Evolutionary conservation across 2,797 vertebrate species (phyloP), one percentile per base, ranked within the genome.

Genomic region (Pipistrellus kuhlii): DNA sequence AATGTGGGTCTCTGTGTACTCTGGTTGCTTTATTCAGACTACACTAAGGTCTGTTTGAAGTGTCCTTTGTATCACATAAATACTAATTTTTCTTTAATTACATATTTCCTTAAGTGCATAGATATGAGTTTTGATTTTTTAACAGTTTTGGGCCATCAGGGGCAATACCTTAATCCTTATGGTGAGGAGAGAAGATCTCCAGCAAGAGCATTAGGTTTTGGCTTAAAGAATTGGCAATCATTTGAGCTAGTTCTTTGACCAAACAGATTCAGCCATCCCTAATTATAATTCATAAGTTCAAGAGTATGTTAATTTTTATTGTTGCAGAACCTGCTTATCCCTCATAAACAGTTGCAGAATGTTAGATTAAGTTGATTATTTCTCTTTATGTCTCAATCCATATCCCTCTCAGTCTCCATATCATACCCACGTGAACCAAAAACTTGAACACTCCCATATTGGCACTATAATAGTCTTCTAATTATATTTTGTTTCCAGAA

Each of bases 251-350:
- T 44, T 88, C 53, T 93, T 93, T 92, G n/a, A 82, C 32, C 59
- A 90, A 97, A 90, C 75, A 76, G 32, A 72, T 93, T 90, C 59
- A 68, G 18, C 83, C 73, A 86, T 76, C 8, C 21, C 35, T 92
- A 77, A 59, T 92, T 84, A 66, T 38, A 93, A 94, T 90, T 84
- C 41, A n/a, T 66, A 62, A 90, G 8, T 87, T 95, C 30, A 76
- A 88, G 66, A 51, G 27, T 53, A 66, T 95, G n/a, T 35, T 95
- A 66, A 48, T 68, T 86, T 93, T 92, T 91, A 66, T 64, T 95
- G 59, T 57, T 51, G 86, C 35, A 90, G 78, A 95, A 89, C 23
- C 72, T 92, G 83, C 18, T 93, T 81, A n/a, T 88, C 7, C 10
- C 57, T 75, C 95, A 85, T 69, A 80, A 85, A 53, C 4, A 88